Evolutionary conservation across 1,140 invertebrate genomes (phyloP), one percentile per base, ranked within the genome.

Genomic region (Lutraria rhynchaena): DNA sequence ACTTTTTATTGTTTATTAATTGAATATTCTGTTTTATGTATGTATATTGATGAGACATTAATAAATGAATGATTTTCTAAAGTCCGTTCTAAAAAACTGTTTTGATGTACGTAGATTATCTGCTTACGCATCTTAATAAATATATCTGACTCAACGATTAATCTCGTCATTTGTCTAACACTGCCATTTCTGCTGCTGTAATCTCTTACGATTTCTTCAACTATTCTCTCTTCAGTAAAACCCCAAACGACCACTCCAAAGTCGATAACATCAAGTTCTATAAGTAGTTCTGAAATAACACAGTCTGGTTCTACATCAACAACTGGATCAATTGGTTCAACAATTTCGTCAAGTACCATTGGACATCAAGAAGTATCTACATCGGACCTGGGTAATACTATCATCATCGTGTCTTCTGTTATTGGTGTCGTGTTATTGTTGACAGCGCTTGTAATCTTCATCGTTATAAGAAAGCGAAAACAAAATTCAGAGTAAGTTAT

Each of bases 261-360:
- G 35, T 46, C 69, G 15, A 65, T 46, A 46, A 73, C 61, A 69
- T 33, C 73, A 55, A 51, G 19, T 58, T 37, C 49, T 75, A 69
- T 65, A 81, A 41, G 69, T 51, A 53, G n/a, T n/a, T n/a, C n/a
- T 55, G 27, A 58, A 29, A 61, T 46, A n/a, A 51, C 70, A 44
- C 53, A 27, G 49, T 46, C 35, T 51, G 29, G 41, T 63, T 1
- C 57, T 33, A 49, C 60, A 19, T 19, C 57, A 29, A n/a, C 78
- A 13, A 82, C 58, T 76, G 0, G 4, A 31, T 35, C 44, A 51
- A 44, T 29, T 15, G 22, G 5, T 69, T 53, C 55, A 31, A 44
- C 61, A 37, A 60, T 27, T 61, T 29, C 73, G 19, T 31, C 53
- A 33, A 76, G 9, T 29, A 46, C 46, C 71, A 41, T 65, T 24